phyloP scores from a whole-genome alignment of 2,797 vertebrate genomes.

The Gobionotothen gibberifrons region DNA sequence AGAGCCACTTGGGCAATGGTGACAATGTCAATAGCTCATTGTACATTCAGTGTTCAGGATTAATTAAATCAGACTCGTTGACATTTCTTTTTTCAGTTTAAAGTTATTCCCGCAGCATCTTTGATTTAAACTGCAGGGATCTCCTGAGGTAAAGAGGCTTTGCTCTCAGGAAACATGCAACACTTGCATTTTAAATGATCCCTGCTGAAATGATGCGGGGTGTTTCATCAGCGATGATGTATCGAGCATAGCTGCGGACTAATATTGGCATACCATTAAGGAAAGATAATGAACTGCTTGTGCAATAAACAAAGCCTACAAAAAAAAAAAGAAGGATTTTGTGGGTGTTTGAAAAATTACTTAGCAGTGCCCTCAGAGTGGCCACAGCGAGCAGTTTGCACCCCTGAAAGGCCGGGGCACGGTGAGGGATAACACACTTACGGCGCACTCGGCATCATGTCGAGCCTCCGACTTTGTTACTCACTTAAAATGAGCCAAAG shows the following conservation, averaged over 20 bases:
- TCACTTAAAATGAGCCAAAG: conserved; percentile 75
- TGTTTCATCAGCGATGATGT: conserved; percentile 72
- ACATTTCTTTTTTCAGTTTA: not conserved
- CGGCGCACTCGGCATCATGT: conserved; percentile 50
- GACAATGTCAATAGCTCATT: conserved; percentile 33
- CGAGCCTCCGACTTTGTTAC: conserved; percentile 66
- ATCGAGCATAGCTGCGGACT: conserved; percentile 53
- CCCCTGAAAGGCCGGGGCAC: conserved; percentile 48
- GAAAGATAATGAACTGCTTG: conserved; percentile 71
- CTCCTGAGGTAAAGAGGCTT: conserved; percentile 20
- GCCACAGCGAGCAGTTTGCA: conserved; percentile 44
- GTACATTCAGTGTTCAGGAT: conserved; percentile 17
- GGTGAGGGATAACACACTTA: conserved; percentile 69
- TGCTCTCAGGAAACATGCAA: conserved; percentile 15
- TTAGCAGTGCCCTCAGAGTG: conserved; percentile 29
- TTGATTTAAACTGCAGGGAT: conserved; percentile 21
- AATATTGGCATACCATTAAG: conserved; percentile 72
- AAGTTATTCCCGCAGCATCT: conserved; percentile 8
- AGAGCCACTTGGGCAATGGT: conserved; percentile 22
- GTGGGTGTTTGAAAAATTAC: conserved; percentile 60
- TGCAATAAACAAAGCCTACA: conserved; percentile 68
- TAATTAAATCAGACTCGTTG: conserved; percentile 32
- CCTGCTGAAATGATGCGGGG: conserved; percentile 54
- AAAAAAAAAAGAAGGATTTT: conserved; percentile 33
- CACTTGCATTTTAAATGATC: conserved; percentile 57